Base-by-base conservation (phyloP, 2,797 vertebrate genomes). In the Scarus forsteni region DNA sequence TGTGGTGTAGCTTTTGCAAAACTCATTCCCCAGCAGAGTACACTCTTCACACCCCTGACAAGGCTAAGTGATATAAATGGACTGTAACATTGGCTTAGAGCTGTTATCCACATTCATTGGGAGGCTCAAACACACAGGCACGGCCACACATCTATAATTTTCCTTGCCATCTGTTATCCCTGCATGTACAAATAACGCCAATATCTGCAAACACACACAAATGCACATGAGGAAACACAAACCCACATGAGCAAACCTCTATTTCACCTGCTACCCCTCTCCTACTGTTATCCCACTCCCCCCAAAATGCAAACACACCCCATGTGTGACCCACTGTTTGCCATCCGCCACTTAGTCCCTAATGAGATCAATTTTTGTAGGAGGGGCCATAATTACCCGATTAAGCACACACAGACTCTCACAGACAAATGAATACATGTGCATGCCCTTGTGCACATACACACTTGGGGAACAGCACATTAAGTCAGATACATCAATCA, bases 341-440 rank as follows among this genome's bases (percentile, higher is more conserved):
- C 83, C 72, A 87, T 91, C 85, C 75, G 60, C 85, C 79, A 87
- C 88, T 90, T 89, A 88, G 78, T 83, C 86, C 69, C 76, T 92
- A 89, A 93, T 92, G 87, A 85, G 85, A 90, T 91, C 77, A 84
- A 73, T 80, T 88, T 85, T 86, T 85, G 53, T 66, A 67, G 79
- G 81, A 83, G 84, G 74, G 80, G 79, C 73, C 59, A 73, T 89
- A 87, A 92, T 86, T 88, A 83, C 81, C 85, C 90, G 85, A 88
- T 91, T 88, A 90, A 64, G 73, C 75, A 75, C 76, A 75, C 72
- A 80, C 45, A 73, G 65, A 62, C 66, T 55, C 55, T 65, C 27
- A 54, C 34, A 49, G 51, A 27, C 34, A 46, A 11, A 62, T 10
- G 14, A n/a, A 66, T 43, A 39, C 36, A 66, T 12, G 49, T 63